These are phyloP conservation scores for Perodicticus potto DNA, from an alignment of 2,797 vertebrate genomes.

Conservation along the genomic window DNA sequence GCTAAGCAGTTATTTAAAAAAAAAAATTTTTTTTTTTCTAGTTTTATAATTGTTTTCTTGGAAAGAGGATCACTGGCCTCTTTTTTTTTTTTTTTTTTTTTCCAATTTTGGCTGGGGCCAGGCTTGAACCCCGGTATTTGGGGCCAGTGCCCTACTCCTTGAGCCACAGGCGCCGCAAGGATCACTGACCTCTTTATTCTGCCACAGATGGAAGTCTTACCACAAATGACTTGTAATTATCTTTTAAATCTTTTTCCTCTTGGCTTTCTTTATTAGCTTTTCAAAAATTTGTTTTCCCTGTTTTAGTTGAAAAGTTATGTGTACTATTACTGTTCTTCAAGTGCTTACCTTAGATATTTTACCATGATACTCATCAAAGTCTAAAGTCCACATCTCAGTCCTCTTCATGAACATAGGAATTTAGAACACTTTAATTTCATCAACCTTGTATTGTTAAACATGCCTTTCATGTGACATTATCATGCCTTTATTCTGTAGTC, in stretches of 20 bases:
- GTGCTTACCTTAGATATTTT: not conserved
- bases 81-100: not conserved
- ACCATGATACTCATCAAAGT: not conserved
- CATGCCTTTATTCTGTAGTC: not conserved
- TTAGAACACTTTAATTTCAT: not conserved
- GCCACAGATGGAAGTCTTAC: not conserved
- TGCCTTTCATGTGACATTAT: not conserved
- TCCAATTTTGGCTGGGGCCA: too few relatives aligned
- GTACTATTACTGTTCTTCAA: not conserved
- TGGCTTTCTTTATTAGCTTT: slow-evolving; percentile 30
- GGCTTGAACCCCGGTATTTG: too few relatives aligned
- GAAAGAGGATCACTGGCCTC: not conserved
- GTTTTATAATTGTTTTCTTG: not conserved
- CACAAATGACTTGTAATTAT: not conserved
- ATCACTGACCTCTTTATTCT: not conserved
- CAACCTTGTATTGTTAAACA: not conserved
- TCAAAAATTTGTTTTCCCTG: not conserved
- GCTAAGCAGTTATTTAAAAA: not conserved
- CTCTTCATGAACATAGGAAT: not conserved
- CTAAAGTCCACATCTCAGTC: not conserved
- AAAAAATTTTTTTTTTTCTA: not conserved
- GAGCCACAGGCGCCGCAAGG: too few relatives aligned
- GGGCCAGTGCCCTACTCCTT: too few relatives aligned
- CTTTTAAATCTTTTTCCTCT: not conserved
- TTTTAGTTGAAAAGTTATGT: not conserved